Conservation (phyloP, 2,888 invertebrate genomes). For the Dicyrtomina minuta region DNA sequence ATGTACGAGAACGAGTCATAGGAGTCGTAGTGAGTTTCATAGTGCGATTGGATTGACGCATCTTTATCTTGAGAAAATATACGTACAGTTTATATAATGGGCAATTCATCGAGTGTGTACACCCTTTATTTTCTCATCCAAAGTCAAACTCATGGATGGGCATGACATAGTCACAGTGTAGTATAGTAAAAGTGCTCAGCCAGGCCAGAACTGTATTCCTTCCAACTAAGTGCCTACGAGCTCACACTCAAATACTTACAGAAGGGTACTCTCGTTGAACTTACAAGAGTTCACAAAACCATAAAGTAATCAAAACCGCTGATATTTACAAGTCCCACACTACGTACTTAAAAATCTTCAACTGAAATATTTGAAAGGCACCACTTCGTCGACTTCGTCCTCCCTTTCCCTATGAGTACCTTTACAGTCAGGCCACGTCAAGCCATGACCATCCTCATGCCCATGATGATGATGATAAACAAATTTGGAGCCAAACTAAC, state of each 20-base stretch:
- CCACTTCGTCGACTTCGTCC: constrained; percentile 1
- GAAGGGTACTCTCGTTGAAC: constrained; percentile 15
- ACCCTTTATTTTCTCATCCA: constrained; percentile 11
- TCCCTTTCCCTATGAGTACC: not conserved
- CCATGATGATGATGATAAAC: not conserved
- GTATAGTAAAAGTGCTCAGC: too few relatives aligned
- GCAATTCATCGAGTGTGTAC: constrained; percentile 14
- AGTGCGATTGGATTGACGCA: too few relatives aligned
- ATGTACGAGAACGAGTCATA: too few relatives aligned
- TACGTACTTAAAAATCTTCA: not conserved
- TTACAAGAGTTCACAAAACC: constrained; percentile 29
- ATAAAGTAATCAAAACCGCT: constrained; percentile 37
- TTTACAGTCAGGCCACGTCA: not conserved
- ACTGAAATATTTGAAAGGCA: constrained; percentile 8
- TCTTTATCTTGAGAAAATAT: too few relatives aligned
- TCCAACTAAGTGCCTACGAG: too few relatives aligned
- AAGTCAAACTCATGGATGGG: not conserved
- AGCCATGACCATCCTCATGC: not conserved
- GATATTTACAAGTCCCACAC: constrained; percentile 28
- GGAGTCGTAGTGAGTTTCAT: not conserved
- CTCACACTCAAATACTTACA: too few relatives aligned
- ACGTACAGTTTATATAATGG: constrained; percentile 1
- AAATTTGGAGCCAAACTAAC: not conserved
- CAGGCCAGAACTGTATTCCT: too few relatives aligned
- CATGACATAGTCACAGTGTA: too few relatives aligned